Conservation (phyloP, 2,113 vertebrate genomes). For the Ahaetulla prasina region DNA sequence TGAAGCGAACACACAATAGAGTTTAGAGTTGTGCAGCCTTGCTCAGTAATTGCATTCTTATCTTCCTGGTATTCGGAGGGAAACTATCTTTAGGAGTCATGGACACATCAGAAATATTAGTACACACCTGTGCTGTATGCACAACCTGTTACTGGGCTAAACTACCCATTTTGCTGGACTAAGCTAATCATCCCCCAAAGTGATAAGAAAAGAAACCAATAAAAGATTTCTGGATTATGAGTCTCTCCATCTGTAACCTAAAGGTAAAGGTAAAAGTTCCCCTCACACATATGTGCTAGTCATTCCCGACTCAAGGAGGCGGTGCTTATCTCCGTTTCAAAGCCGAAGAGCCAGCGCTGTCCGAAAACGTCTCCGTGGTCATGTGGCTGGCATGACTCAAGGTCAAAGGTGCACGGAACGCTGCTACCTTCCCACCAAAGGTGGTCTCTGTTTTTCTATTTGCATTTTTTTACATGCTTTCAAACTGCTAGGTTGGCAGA, state of each 20-base stretch:
- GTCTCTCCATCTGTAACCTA: background rate
- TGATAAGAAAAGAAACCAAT: background rate
- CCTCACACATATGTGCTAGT: no score
- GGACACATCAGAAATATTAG: background rate
- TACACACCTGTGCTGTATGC: background rate
- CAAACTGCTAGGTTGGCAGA: no score
- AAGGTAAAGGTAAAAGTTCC: no score
- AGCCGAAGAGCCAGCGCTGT: no score
- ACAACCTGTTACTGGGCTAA: background rate
- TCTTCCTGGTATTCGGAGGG: background rate
- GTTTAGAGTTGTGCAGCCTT: background rate
- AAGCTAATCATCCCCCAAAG: background rate
- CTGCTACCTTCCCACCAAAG: no score
- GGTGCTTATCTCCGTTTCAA: no score
- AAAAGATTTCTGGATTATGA: background rate
- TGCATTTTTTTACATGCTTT: no score
- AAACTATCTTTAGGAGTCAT: background rate
- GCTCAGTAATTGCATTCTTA: background rate
- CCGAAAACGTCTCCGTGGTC: no score
- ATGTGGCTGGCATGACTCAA: no score
- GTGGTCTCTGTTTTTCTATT: no score
- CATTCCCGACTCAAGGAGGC: no score
- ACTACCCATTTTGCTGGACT: background rate
- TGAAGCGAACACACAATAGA: background rate
- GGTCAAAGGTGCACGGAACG: no score